A percentile compares a stretch with the other conserved stretches of the same genome.
Evolutionary conservation across 1,140 invertebrate species (phyloP).

Genomic region (Megathymus violae): DNA sequence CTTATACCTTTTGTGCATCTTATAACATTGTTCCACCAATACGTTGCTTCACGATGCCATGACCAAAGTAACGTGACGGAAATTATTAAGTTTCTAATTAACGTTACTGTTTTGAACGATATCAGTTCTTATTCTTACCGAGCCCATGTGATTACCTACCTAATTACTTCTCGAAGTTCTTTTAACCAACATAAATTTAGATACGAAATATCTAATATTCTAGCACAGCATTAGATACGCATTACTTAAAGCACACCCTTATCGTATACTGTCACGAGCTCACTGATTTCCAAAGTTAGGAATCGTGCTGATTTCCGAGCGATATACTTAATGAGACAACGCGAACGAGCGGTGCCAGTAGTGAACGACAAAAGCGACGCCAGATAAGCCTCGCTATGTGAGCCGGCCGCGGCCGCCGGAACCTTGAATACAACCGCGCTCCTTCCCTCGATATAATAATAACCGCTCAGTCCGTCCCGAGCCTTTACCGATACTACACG

Average conservation of each 20-base stretch:
- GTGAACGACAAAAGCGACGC: slow-evolving; percentile 69
- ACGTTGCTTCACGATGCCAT: background rate
- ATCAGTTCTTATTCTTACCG: too few relatives aligned
- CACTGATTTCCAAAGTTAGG: slow-evolving; percentile 26
- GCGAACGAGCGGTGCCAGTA: slow-evolving; percentile 46
- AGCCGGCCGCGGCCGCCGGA: slow-evolving; percentile 63
- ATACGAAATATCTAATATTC: too few relatives aligned
- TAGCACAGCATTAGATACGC: too few relatives aligned
- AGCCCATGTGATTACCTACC: too few relatives aligned
- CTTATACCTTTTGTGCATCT: slow-evolving; percentile 8
- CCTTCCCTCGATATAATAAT: slow-evolving; percentile 78
- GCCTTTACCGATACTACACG: slow-evolving; percentile 73
- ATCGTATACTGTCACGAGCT: slow-evolving; percentile 3
- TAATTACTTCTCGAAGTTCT: too few relatives aligned
- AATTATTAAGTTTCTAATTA: slow-evolving; percentile 14
- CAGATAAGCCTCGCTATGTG: slow-evolving; percentile 77
- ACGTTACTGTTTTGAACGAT: too few relatives aligned
- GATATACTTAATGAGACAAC: slow-evolving; percentile 51
- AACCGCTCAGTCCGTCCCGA: slow-evolving; percentile 75
- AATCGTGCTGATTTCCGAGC: slow-evolving; percentile 53
- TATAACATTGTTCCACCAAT: slow-evolving; percentile 17
- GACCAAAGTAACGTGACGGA: slow-evolving; percentile 20
- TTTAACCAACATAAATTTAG: too few relatives aligned
- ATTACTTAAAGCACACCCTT: too few relatives aligned
- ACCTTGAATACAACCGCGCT: slow-evolving; percentile 73